phyloP scores from a whole-genome alignment of 1,140 invertebrate genomes.

The Brachionus manjavacas region DNA sequence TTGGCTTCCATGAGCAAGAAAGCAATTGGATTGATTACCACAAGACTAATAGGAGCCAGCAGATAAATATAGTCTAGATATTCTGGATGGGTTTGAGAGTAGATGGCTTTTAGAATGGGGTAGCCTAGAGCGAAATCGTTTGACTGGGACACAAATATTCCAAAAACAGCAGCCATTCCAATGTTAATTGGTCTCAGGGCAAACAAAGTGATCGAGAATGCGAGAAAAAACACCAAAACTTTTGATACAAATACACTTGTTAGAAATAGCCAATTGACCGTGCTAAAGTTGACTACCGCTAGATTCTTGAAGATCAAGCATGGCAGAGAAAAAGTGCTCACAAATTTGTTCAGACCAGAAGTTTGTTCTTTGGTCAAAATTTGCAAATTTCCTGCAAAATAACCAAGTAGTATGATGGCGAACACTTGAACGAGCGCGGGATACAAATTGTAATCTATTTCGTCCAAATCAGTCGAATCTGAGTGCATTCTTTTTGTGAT shows the following conservation, averaged over 20 bases:
- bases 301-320: constrained; percentile 84
- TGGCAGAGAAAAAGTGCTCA: constrained; percentile 84
- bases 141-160: constrained; percentile 90
- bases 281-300: constrained; percentile 73
- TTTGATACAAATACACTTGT: constrained; percentile 77
- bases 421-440: constrained; percentile 84
- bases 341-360: constrained; percentile 85
- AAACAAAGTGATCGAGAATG: constrained; percentile 72
- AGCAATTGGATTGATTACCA: constrained; percentile 84
- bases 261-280: constrained; percentile 82
- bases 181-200: constrained; percentile 73
- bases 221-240: constrained; percentile 74
- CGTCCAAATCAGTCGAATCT: background rate
- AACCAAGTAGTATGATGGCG: constrained; percentile 81
- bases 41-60: constrained; percentile 83
- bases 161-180: constrained; percentile 79
- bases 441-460: constrained; percentile 71
- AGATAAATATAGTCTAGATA: constrained; percentile 85
- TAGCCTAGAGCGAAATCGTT: constrained; percentile 97
- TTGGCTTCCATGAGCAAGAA: constrained; percentile 83
- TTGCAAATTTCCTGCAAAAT: constrained; percentile 77
- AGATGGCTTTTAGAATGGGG: constrained; percentile 70
- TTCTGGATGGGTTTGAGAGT: constrained; percentile 71
- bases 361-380: constrained; percentile 76
- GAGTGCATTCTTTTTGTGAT: background rate